phyloP scores from a whole-genome alignment of 2,888 invertebrate species.

The Tachina grossa region DNA sequence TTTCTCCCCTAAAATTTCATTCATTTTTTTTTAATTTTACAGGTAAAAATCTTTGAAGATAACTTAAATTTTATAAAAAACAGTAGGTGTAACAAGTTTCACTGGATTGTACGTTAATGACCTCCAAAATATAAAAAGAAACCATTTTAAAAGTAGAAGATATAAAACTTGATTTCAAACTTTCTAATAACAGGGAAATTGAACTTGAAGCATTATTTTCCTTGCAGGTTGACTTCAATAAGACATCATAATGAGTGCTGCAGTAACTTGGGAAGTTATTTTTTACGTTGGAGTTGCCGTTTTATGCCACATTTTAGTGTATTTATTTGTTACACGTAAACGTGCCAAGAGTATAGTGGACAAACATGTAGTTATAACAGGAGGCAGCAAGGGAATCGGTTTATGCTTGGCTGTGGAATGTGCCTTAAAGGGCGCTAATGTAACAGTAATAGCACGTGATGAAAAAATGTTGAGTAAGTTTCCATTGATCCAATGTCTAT shows the following conservation, averaged over 20 bases:
- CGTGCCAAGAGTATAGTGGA: slow-evolving; percentile 79
- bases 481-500: not conserved
- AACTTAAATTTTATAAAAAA: slow-evolving; percentile 14
- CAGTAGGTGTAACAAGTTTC: slow-evolving; percentile 37
- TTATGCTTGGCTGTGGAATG: slow-evolving; percentile 91
- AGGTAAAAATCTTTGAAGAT: not conserved
- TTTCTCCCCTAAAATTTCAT: slow-evolving; percentile 41
- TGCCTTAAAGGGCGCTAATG: slow-evolving; percentile 91
- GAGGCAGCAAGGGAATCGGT: slow-evolving; percentile 98
- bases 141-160: not conserved
- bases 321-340: slow-evolving; percentile 78
- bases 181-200: slow-evolving; percentile 46
- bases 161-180: slow-evolving; percentile 33
- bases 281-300: slow-evolving; percentile 76
- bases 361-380: slow-evolving; percentile 90
- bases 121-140: slow-evolving; percentile 22
- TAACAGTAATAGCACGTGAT: slow-evolving; percentile 95
- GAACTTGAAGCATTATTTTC: slow-evolving; percentile 9
- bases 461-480: slow-evolving; percentile 86
- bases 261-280: slow-evolving; percentile 75
- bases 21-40: not conserved
- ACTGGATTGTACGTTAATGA: slow-evolving; percentile 5
- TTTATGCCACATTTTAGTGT: slow-evolving; percentile 77
- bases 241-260: slow-evolving; percentile 20
- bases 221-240: slow-evolving; percentile 27